These are phyloP conservation scores for Tetragonisca angustula DNA, from an alignment of 2,888 invertebrate species.

Conservation along the genomic window DNA sequence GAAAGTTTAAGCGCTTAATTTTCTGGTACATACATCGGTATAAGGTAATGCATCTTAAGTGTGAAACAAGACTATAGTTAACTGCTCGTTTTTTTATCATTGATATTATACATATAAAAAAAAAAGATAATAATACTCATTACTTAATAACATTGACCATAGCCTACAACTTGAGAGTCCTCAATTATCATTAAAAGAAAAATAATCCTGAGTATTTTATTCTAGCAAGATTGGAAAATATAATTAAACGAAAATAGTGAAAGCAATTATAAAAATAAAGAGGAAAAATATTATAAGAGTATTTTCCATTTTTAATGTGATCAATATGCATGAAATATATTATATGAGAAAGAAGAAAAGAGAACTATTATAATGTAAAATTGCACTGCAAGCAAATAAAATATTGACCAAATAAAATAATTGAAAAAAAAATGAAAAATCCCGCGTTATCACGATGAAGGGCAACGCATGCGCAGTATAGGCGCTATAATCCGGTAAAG, in stretches of 20 bases:
- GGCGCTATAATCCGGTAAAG: slow-evolving; percentile 10
- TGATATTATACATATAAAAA: slow-evolving; percentile 6
- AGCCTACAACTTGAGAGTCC: slow-evolving; percentile 1
- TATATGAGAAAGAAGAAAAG: neutral
- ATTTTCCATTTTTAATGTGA: slow-evolving; percentile 9
- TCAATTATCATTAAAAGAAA: slow-evolving; percentile 29
- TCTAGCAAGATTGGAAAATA: slow-evolving; percentile 18
- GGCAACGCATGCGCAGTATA: slow-evolving; percentile 9
- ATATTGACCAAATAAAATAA: slow-evolving; percentile 33
- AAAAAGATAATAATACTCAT: slow-evolving; percentile 18
- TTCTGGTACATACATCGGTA: slow-evolving; percentile 6
- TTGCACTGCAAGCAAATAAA: slow-evolving; percentile 39
- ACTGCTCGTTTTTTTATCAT: slow-evolving; percentile 8
- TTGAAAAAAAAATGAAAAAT: slow-evolving; percentile 7
- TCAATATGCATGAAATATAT: neutral
- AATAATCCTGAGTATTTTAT: slow-evolving; percentile 32
- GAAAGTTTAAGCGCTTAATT: slow-evolving; percentile 30
- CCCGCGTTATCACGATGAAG: neutral
- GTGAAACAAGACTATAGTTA: slow-evolving; percentile 10
- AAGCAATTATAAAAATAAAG: slow-evolving; percentile 35
- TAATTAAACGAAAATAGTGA: slow-evolving; percentile 41
- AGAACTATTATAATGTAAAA: slow-evolving; percentile 34
- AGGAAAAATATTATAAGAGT: slow-evolving; percentile 1
- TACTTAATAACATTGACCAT: slow-evolving; percentile 1
- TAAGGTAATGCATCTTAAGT: slow-evolving; percentile 6